These are phyloP conservation scores for Nothobranchius furzeri DNA, from an alignment of 2,113 vertebrate species.

Conservation along the genomic window DNA sequence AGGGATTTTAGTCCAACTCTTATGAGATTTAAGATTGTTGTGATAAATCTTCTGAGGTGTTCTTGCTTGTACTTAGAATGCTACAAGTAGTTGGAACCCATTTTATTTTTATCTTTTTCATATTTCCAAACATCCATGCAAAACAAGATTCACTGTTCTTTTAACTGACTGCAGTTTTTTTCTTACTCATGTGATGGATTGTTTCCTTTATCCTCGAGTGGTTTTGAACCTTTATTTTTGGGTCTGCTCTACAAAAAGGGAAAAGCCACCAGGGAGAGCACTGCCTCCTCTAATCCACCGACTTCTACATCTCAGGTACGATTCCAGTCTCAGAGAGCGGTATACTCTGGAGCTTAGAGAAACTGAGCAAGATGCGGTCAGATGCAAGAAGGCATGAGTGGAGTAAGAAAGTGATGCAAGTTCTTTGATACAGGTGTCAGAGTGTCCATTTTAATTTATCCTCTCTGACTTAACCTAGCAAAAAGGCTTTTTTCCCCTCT, in stretches of 20 bases:
- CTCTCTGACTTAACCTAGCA: neutral
- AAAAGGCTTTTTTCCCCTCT: conserved; percentile 22
- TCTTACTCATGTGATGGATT: conserved; percentile 70
- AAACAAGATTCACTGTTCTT: conserved; percentile 28
- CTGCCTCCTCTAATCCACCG: conserved; percentile 66
- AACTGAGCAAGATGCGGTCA: conserved; percentile 32
- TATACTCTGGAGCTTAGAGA: conserved; percentile 59
- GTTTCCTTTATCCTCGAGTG: conserved; percentile 64
- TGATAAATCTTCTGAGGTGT: conserved; percentile 35
- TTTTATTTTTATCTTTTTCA: neutral
- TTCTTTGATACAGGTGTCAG: conserved; percentile 59
- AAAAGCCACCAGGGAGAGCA: conserved; percentile 66
- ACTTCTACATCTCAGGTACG: conserved; percentile 75
- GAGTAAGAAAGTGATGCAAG: conserved; percentile 52
- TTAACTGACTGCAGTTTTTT: conserved; percentile 57
- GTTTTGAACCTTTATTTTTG: conserved; percentile 73
- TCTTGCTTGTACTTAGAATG: conserved; percentile 18
- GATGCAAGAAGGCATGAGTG: conserved; percentile 10
- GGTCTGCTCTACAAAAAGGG: conserved; percentile 67
- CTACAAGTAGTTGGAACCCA: conserved; percentile 1
- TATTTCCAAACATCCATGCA: conserved; percentile 1
- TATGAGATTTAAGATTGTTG: conserved; percentile 19
- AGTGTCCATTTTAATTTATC: neutral
- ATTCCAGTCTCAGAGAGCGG: conserved; percentile 68
- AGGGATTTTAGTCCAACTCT: conserved; percentile 9